Evolutionary conservation across 2,888 invertebrate species (phyloP), one percentile per base, ranked within the genome.

Genomic region (Nezara viridula): DNA sequence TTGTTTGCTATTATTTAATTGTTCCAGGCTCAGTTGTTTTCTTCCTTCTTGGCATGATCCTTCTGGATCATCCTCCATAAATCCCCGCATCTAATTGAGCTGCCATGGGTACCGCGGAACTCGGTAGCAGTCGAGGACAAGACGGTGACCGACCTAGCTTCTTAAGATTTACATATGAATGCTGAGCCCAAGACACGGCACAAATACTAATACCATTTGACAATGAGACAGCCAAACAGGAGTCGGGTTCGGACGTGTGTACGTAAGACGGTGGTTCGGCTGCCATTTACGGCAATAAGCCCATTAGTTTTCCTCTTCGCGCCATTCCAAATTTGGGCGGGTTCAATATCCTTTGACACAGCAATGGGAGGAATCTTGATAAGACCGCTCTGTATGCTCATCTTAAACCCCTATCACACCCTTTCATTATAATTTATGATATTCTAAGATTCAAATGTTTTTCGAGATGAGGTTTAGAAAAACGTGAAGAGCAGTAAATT

Each of bases 141-240:
- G 81, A 40, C 81, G 81, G n/a, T 81, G 81, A 40, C 81, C 81
- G 81, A 81, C 81, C 81, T 81, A 81, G 81, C 44, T 44, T 24
- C n/a, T n/a, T 5, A 4, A 47, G 24, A 81, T 81, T 81, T 81
- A n/a, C 81, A 81, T 81, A 81, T 47, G 44, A 81, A 81, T 81
- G 44, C 44, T 47, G n/a, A n/a, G 14, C 10, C 24, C 44, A 47
- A 81, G 81, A n/a, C 81, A 16, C 2, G 81, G 24, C 44, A 81
- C 40, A 47, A 44, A 81, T 81, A 81, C 81, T 47, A 81, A 81
- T 81, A 47, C n/a, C 81, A 24, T 12, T 24, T 44, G 81, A 81
- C 81, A 81, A 81, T 81, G 81, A 81, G 44, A 4, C n/a, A 81
- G 81, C 81, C 44, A 81, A 44, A 47, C 81, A 47, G 81, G 44